A percentile compares a stretch with the other conserved stretches of the same genome.
Conservation (phyloP, 2,797 vertebrate genomes). For the Coluber constrictor region DNA sequence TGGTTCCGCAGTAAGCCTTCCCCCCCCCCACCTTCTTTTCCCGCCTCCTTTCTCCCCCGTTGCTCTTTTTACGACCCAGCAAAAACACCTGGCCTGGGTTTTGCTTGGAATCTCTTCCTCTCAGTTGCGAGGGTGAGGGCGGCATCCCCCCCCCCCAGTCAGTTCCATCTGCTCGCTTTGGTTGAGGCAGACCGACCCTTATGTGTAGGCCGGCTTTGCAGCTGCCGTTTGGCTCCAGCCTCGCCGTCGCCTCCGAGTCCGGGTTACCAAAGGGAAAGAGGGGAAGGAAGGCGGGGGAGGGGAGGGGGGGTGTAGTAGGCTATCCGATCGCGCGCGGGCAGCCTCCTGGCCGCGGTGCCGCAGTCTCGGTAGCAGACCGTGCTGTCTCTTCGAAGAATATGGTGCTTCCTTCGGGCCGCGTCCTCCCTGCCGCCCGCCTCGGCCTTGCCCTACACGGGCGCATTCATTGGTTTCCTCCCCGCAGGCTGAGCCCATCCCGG, state of each 20-base stretch:
- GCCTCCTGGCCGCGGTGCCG: neutral
- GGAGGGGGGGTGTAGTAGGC: no score
- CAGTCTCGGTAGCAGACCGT: neutral
- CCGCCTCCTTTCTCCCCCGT: neutral
- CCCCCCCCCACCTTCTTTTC: no score
- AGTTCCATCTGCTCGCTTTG: neutral
- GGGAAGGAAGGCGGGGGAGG: neutral
- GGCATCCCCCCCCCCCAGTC: neutral
- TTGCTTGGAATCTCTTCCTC: neutral
- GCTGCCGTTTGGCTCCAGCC: neutral
- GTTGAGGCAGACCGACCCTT: neutral
- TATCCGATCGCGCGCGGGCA: neutral
- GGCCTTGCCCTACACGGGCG: neutral
- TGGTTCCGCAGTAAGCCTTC: neutral
- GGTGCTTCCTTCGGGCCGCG: slow-evolving; percentile 14
- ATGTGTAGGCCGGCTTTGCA: neutral
- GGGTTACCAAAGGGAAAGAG: neutral
- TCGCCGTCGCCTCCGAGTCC: neutral
- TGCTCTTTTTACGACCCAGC: neutral
- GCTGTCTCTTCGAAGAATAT: neutral
- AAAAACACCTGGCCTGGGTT: neutral
- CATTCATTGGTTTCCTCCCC: slow-evolving; percentile 26
- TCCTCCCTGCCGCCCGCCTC: neutral
- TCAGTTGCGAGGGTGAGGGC: neutral
- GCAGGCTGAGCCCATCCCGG: slow-evolving; percentile 39